These are phyloP conservation scores for Antennarius striatus DNA, from an alignment of 2,113 vertebrate genomes.

Conservation along the genomic window DNA sequence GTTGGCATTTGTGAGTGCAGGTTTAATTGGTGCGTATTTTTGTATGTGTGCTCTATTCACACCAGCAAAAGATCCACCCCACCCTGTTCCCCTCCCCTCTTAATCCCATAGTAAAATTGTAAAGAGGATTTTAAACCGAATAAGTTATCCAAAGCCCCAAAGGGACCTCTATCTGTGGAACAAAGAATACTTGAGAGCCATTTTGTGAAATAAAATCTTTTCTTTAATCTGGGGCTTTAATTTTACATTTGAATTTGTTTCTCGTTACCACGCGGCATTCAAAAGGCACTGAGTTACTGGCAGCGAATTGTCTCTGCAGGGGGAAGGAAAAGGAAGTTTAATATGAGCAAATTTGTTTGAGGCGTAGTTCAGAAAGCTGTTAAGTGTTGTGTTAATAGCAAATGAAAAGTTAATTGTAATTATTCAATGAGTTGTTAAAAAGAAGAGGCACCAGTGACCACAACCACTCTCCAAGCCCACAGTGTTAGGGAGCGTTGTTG, in stretches of 20 bases:
- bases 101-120: conserved; percentile 64
- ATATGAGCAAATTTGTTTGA: conserved; percentile 24
- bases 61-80: conserved; percentile 68
- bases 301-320: conserved; percentile 26
- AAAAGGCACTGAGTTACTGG: conserved; percentile 54
- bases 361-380: conserved; percentile 40
- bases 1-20: conserved; percentile 56
- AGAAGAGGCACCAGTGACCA: conserved; percentile 50
- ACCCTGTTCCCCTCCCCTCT: conserved; percentile 13
- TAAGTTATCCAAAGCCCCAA: conserved; percentile 74
- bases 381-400: conserved; percentile 51
- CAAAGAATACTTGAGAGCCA: conserved; percentile 73
- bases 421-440: conserved; percentile 22
- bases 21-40: conserved; percentile 52
- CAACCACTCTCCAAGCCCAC: conserved; percentile 33
- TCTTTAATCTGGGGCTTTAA: conserved; percentile 71
- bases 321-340: conserved; percentile 6
- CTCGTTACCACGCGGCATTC: conserved; percentile 57
- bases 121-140: conserved; percentile 74
- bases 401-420: conserved; percentile 53
- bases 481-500: conserved; percentile 37
- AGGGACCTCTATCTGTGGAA: conserved; percentile 78
- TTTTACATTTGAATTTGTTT: conserved; percentile 58
- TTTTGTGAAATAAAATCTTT: conserved; percentile 72
- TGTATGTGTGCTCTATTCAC: conserved; percentile 64